phyloP scores from a whole-genome alignment of 2,888 invertebrate genomes.

The Lepidochrysops patricia region DNA sequence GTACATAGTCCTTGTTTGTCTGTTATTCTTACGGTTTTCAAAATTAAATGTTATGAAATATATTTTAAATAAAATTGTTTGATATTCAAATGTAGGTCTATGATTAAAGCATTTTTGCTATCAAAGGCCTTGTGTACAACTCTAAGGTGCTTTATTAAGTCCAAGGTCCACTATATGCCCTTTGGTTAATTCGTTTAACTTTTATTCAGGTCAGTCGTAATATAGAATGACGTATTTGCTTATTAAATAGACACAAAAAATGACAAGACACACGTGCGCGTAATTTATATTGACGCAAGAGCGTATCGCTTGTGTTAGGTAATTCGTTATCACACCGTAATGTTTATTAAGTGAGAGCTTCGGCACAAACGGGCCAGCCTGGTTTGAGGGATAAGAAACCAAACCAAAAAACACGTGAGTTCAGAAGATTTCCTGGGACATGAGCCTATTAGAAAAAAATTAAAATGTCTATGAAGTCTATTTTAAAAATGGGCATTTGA shows the following conservation, averaged over 20 bases:
- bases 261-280: slow-evolving; percentile 12
- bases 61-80: too few relatives aligned
- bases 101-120: too few relatives aligned
- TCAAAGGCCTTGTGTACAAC: not conserved
- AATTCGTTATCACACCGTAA: not conserved
- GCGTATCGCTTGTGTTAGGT: slow-evolving; percentile 5
- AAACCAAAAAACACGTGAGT: too few relatives aligned
- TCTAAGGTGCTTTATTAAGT: not conserved
- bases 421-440: too few relatives aligned
- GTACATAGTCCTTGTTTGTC: too few relatives aligned
- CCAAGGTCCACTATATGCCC: not conserved
- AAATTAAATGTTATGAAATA: too few relatives aligned
- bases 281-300: slow-evolving; percentile 13
- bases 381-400: not conserved
- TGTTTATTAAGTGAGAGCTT: not conserved
- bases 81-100: too few relatives aligned
- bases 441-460: too few relatives aligned
- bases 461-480: too few relatives aligned
- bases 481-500: too few relatives aligned
- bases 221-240: slow-evolving; percentile 14
- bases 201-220: slow-evolving; percentile 7
- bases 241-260: slow-evolving; percentile 11
- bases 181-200: not conserved
- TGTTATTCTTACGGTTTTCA: too few relatives aligned
- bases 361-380: not conserved